A percentile compares a stretch with the other conserved stretches of the same genome.
phyloP scores from a whole-genome alignment of 1,140 invertebrate genomes.

The Lamellibrachia luymesi region DNA sequence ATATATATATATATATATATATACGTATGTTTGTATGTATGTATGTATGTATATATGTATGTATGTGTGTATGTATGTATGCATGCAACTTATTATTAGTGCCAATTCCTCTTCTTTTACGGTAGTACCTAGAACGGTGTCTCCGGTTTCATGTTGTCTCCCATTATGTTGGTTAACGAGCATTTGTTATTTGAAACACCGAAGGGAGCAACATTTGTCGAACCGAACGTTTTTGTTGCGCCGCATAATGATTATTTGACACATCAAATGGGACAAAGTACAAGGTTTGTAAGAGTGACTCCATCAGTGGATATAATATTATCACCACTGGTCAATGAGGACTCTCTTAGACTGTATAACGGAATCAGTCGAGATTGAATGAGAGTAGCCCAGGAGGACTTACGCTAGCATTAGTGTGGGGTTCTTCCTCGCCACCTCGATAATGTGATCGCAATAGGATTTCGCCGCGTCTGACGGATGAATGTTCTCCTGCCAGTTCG shows the following conservation, averaged over 20 bases:
- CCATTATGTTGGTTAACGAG: no score
- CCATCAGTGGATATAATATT: neutral
- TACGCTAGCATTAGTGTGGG: slow-evolving; percentile 16
- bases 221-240: no score
- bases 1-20: no score
- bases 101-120: no score
- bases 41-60: no score
- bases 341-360: neutral
- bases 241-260: neutral
- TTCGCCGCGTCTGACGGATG: slow-evolving; percentile 8
- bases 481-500: slow-evolving; percentile 63
- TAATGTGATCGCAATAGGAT: slow-evolving; percentile 18
- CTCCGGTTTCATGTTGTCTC: no score
- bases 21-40: no score
- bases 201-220: no score
- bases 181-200: neutral
- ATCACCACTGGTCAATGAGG: no score
- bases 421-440: slow-evolving; percentile 11
- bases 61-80: no score
- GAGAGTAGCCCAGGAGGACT: neutral
- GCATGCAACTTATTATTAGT: no score
- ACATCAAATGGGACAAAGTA: neutral
- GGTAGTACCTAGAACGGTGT: no score
- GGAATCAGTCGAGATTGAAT: neutral
- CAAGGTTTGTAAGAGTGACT: neutral